phyloP scores from a whole-genome alignment of 35 echinoderm and acorn worm species.

The Apostichopus californicus region DNA sequence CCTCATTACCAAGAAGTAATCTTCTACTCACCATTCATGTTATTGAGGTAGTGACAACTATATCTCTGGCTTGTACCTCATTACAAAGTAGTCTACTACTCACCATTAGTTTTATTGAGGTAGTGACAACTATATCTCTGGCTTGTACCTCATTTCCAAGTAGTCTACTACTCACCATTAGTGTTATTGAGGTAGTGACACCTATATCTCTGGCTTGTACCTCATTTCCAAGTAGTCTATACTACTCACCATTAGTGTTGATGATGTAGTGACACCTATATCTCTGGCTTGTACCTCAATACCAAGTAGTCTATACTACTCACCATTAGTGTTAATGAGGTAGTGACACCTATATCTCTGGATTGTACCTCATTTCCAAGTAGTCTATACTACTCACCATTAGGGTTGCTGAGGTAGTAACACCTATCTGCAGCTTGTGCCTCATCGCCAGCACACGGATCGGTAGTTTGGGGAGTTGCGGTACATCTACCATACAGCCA shows the following conservation, averaged over 20 bases:
- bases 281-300: background rate
- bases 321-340: too few species aligned
- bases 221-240: background rate
- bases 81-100: too few species aligned
- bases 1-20: too few species aligned
- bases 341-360: too few species aligned
- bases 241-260: constrained; percentile 12
- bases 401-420: background rate
- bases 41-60: background rate
- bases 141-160: too few species aligned
- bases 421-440: background rate
- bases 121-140: too few species aligned
- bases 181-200: too few species aligned
- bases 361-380: background rate
- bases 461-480: background rate
- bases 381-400: background rate
- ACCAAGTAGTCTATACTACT: too few species aligned
- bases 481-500: background rate
- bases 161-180: too few species aligned
- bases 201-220: too few species aligned
- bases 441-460: background rate
- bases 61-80: too few species aligned
- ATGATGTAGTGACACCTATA: background rate
- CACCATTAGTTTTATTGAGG: background rate
- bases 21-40: too few species aligned